Percentiles rank a stretch among this genome's conserved stretches.
Evolutionary conservation across 2,888 invertebrate genomes (phyloP).

Genomic region (Margaritifera margaritifera): DNA sequence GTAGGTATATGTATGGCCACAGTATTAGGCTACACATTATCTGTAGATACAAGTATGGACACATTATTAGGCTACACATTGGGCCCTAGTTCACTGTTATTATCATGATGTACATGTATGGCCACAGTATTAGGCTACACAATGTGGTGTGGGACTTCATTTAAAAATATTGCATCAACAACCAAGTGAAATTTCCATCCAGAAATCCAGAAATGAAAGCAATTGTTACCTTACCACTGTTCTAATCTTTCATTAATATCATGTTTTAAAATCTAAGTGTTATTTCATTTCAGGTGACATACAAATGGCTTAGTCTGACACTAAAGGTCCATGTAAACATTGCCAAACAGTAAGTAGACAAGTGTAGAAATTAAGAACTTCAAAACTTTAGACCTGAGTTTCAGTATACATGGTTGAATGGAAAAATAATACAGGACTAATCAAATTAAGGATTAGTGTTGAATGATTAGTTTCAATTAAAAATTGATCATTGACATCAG

Average conservation of each 20-base stretch:
- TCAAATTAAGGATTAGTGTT: no score
- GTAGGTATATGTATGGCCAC: no score
- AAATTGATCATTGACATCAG: no score
- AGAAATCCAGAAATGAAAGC: no score
- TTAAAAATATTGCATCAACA: constrained; percentile 10
- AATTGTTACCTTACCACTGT: background rate
- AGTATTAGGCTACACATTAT: background rate
- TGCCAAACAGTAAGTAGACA: constrained; percentile 64
- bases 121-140: background rate
- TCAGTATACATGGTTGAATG: background rate
- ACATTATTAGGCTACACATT: background rate
- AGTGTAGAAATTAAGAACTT: background rate
- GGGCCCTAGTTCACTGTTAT: no score
- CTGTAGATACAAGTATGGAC: no score
- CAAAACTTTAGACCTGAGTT: background rate
- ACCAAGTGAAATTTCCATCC: no score
- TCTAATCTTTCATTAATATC: background rate
- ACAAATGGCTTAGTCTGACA: constrained; percentile 62
- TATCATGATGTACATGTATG: no score
- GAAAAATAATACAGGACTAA: no score
- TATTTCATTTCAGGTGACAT: constrained; percentile 60
- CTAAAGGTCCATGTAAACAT: constrained; percentile 63
- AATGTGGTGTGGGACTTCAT: constrained; percentile 12
- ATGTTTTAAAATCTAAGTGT: background rate
- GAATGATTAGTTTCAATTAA: no score